Conservation (phyloP, 2,888 invertebrate species). For the Artemia sinica region DNA sequence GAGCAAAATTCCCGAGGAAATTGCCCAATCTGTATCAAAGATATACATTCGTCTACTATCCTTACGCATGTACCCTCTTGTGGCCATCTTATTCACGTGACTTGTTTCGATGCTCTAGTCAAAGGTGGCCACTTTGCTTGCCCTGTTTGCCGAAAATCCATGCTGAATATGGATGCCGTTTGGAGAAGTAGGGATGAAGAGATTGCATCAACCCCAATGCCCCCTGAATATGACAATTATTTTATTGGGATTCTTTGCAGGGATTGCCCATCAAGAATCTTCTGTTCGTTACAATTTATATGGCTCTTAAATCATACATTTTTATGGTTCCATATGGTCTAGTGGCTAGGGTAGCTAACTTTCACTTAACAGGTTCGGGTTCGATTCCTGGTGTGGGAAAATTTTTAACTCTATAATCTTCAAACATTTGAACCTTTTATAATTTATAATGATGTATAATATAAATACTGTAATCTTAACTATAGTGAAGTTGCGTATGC, state of each 20-base stretch:
- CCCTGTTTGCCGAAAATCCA: slow-evolving; percentile 69
- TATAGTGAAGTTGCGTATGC: too few species aligned
- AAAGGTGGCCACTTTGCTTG: slow-evolving; percentile 65
- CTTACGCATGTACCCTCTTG: slow-evolving; percentile 77
- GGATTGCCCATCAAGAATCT: slow-evolving; percentile 68
- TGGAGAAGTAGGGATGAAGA: slow-evolving; percentile 68
- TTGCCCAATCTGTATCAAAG: slow-evolving; percentile 75
- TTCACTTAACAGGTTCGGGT: too few species aligned
- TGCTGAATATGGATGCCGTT: slow-evolving; percentile 60
- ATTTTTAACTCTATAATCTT: too few species aligned
- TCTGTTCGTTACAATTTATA: slow-evolving; percentile 53
- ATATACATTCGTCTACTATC: slow-evolving; percentile 74
- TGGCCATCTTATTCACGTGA: slow-evolving; percentile 68
- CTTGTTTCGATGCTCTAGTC: slow-evolving; percentile 60
- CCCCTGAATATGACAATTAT: slow-evolving; percentile 58
- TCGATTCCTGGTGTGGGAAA: too few species aligned
- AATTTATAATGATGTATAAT: too few species aligned
- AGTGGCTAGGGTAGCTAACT: too few species aligned
- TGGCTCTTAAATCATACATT: too few species aligned
- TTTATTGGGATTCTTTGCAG: slow-evolving; percentile 68
- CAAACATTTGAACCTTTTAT: too few species aligned
- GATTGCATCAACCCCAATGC: slow-evolving; percentile 63
- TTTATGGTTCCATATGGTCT: too few species aligned
- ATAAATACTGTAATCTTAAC: too few species aligned
- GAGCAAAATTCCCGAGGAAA: slow-evolving; percentile 72